Evolutionary conservation across 2,797 vertebrate genomes (phyloP), one percentile per base, ranked within the genome.

Genomic region (Ctenosaura bakeri): DNA sequence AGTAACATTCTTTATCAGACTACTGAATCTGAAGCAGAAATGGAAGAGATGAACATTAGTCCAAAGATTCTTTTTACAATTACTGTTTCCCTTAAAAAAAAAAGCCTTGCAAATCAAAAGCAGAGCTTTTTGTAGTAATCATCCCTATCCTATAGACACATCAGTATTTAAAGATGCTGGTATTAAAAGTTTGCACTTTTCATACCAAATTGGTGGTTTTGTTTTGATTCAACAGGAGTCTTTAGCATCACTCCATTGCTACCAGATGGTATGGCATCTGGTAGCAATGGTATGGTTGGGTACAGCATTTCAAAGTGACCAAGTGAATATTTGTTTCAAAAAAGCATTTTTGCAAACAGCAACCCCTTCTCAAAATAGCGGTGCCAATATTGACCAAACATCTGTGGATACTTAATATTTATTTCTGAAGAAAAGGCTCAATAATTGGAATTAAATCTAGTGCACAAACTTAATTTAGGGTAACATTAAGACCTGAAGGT

Each of bases 241-340:
- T 66, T 78, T 91, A 52, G n/a, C 50, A 88, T 69, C 35, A 26
- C 22, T 52, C 24, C 22, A n/a, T 77, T 85, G 50, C 81, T 88
- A 56, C 86, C 62, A 88, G 62, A 62, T 56, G 74, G 62, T 69
- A 71, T 54, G 13, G 14, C 24, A 38, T 22, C 42, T 46, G 42
- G 42, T 46, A 46, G 42, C 42, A 3, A 46, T 46, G 42, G 42
- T 46, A 46, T 46, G 42, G 4, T 46, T 46, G 42, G 42, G 4
- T 46, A 46, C 42, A 46, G 12, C 59, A n/a, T 83, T 77, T 38
- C 56, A 52, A 83, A 78, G 32, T n/a, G 35, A 69, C 29, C 73
- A 29, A 78, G 59, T 50, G 35, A 50, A 56, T 87, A 86, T 82
- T 66, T 83, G 9, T 69, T 87, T 42, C 50, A 35, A 59, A 66